These are phyloP conservation scores for Patiria pectinifera DNA, from an alignment of 53 echinoderm and acorn worm genomes.

Conservation along the genomic window DNA sequence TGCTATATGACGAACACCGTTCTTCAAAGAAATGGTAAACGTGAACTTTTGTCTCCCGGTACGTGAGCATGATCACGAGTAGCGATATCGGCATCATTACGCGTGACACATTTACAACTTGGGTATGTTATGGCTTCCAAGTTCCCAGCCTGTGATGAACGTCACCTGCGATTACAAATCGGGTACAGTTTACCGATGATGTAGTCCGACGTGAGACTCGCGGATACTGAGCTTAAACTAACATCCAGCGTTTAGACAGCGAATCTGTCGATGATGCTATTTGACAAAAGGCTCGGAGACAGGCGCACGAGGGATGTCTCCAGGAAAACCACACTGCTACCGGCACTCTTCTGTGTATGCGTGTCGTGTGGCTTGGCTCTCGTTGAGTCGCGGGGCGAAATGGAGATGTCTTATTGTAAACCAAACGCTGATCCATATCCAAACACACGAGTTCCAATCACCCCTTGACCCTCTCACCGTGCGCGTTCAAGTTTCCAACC, in stretches of 20 bases:
- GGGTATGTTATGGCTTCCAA: background rate
- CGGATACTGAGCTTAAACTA: background rate
- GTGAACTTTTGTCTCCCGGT: slow-evolving; percentile 6
- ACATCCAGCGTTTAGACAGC: background rate
- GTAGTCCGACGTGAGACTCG: slow-evolving; percentile 2
- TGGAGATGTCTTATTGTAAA: slow-evolving; percentile 46
- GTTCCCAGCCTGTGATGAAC: background rate
- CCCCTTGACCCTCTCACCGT: slow-evolving; percentile 34
- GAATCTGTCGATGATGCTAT: background rate
- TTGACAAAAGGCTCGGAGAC: background rate
- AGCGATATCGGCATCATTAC: background rate
- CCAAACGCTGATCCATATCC: slow-evolving; percentile 37
- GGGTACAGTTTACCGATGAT: background rate
- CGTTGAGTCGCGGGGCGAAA: slow-evolving; percentile 17
- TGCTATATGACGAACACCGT: background rate
- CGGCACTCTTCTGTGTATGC: background rate
- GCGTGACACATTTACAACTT: slow-evolving; percentile 4
- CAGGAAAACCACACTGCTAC: background rate
- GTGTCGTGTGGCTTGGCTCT: background rate
- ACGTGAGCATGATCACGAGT: slow-evolving; percentile 4
- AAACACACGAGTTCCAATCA: slow-evolving; percentile 21
- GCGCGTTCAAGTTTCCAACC: slow-evolving; percentile 21
- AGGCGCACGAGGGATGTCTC: background rate
- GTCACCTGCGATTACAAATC: slow-evolving; percentile 21
- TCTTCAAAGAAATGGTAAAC: background rate